Evolutionary conservation across 2,797 vertebrate genomes (phyloP), one percentile per base, ranked within the genome.

Genomic region (Bryconaethiops microstoma): DNA sequence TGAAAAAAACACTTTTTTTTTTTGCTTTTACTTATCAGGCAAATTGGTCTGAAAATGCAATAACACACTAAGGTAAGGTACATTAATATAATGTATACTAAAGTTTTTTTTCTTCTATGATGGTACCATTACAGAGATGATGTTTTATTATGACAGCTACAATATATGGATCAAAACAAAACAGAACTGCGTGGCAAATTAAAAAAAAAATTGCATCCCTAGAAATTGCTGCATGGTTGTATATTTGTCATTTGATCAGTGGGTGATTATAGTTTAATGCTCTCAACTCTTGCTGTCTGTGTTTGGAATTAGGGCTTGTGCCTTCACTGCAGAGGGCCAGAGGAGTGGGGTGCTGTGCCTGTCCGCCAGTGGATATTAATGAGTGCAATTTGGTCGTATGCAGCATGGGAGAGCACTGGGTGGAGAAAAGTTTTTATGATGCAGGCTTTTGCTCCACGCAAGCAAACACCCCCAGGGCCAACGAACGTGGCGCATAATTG

Each of bases 401-500:
- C 77, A 77, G 84, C 78, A 83, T 25, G 57, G 86, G 54, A 83
- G 85, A 80, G 74, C 83, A 78, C 40, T 1, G 0, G 70, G 74
- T 54, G 82, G 77, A 88, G 78, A 90, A 84, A 86, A 81, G 83
- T 83, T 90, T 88, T 84, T 79, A 81, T 86, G 40, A 87, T 76
- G 60, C 54, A 67, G 82, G 60, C 79, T 87, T 68, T 91, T 76
- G 82, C 80, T 83, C 83, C 74, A 87, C 82, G 86, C 77, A 88
- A 90, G 82, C 85, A 90, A 90, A 89, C 87, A 90, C 85, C 76
- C 82, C 64, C 40, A 83, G 79, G 85, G 83, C 86, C 76, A 25
- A 67, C 70, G 75, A 76, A 85, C 77, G 82, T 71, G n/a, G 72
- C 39, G 84, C 83, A 76, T 88, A 90, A 91, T 90, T 83, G 85